phyloP scores from a whole-genome alignment of 2,888 invertebrate genomes.

The Campaea margaritaria region DNA sequence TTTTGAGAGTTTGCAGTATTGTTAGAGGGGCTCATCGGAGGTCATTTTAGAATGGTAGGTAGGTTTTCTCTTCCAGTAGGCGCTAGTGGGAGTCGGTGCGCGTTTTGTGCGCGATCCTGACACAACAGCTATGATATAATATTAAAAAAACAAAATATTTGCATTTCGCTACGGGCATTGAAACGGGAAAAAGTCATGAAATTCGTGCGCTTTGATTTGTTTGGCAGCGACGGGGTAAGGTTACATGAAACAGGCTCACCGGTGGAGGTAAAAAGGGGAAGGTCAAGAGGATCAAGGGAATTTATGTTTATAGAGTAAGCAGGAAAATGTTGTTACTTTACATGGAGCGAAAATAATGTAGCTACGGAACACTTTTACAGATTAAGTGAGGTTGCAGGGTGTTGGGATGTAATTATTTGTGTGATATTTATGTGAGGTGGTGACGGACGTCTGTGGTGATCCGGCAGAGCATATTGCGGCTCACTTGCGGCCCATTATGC shows the following conservation, averaged over 20 bases:
- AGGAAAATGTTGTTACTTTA: conserved; percentile 29
- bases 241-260: conserved; percentile 38
- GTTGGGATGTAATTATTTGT: neutral
- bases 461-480: too few relatives aligned
- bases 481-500: too few relatives aligned
- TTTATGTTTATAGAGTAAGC: conserved; percentile 33
- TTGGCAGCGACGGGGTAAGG: conserved; percentile 35
- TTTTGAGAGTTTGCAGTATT: conserved; percentile 50
- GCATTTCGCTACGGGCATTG: conserved; percentile 47
- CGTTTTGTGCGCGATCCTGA: conserved; percentile 64
- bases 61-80: conserved; percentile 54
- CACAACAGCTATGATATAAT: conserved; percentile 62
- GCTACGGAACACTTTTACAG: conserved; percentile 16
- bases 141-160: conserved; percentile 63
- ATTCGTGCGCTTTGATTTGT: conserved; percentile 38
- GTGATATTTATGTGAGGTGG: neutral
- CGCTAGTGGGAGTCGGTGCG: conserved; percentile 55
- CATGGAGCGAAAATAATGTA: conserved; percentile 26
- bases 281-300: conserved; percentile 35
- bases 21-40: conserved; percentile 44
- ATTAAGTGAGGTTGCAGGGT: conserved; percentile 15
- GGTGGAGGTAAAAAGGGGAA: conserved; percentile 29
- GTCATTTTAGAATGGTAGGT: conserved; percentile 52
- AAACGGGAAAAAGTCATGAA: conserved; percentile 44
- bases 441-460: neutral